These are phyloP conservation scores for Mayetiola destructor DNA, from an alignment of 2,888 invertebrate genomes.

Conservation along the genomic window DNA sequence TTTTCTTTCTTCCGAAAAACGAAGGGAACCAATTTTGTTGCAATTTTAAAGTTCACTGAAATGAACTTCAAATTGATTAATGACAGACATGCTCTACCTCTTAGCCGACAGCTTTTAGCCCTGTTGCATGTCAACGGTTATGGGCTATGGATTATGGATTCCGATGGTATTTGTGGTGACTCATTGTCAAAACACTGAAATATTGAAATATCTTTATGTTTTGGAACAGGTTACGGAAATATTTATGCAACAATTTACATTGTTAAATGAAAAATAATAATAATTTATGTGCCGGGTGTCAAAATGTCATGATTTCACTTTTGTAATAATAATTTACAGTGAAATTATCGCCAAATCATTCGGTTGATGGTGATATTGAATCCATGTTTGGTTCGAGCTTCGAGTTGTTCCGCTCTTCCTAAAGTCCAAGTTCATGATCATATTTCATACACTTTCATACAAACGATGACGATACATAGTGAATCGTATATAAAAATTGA, in stretches of 20 bases:
- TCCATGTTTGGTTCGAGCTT: too few species aligned
- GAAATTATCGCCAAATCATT: not conserved
- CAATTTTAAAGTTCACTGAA: not conserved
- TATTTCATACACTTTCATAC: not conserved
- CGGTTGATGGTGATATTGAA: not conserved
- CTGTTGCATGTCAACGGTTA: not conserved
- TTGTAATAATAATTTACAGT: not conserved
- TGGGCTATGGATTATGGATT: not conserved
- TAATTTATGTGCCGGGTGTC: not conserved
- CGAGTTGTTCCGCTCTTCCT: too few species aligned
- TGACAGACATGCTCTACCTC: not conserved
- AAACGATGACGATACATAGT: too few species aligned
- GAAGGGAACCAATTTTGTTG: not conserved
- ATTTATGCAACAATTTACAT: not conserved
- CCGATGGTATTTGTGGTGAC: too few species aligned
- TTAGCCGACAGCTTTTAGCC: not conserved
- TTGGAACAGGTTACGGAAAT: too few species aligned
- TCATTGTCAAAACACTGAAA: too few species aligned
- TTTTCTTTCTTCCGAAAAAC: too few species aligned
- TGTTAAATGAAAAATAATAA: not conserved
- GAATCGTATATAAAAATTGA: too few species aligned
- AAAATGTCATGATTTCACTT: not conserved
- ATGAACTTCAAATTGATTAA: not conserved
- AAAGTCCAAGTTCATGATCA: conserved; percentile 6
- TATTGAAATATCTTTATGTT: too few species aligned